Base-by-base conservation (phyloP, 2,113 vertebrate species). In the Spea multiplicata region DNA sequence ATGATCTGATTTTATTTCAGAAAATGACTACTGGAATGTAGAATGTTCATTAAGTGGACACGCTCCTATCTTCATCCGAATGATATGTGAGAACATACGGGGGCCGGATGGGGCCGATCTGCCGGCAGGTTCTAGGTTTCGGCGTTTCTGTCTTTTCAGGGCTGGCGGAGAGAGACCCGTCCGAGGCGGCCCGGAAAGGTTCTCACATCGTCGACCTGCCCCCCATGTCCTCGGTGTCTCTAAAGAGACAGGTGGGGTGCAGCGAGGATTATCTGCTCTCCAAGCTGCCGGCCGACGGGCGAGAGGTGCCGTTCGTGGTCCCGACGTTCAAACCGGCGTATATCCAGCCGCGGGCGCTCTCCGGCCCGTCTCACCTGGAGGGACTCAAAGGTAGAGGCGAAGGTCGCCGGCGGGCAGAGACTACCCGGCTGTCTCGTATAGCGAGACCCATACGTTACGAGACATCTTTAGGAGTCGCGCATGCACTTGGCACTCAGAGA, bases 181-280 rank as follows among this genome's bases (percentile, higher is more conserved):
- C 93, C 79, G 87, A 83, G 50, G 84, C 84, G 84, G 86, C 91
- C 83, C 65, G 91, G 84, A 88, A 82, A 76, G 82, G 81, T 62
- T 85, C 86, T 50, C 16, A 75, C 64, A 65, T 90, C 75, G 66
- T 87, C 68, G 88, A 86, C 81, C 76, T 83, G 55, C 89, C 91
- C 83, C 89, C 91, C 14, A 73, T 92, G 88, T 84, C 84, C 78
- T 86, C 87, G 4, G 86, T 88, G 47, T 91, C 88, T 9, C 79
- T 87, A 47, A 92, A 86, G 80, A 89, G 81, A 68, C 88, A 89
- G 74, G 79, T 95, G 72, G 91, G 90, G 8, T 91, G 91, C 75
- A 87, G 91, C 0, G 95, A 96, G 75, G 96, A 98, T 86, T 97
- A 97, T 86, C 91, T 98, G 53, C 88, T 96, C 71, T 97, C 96